Conservation (phyloP, 2,888 invertebrate species). For the Gisinianus flammeolus region DNA sequence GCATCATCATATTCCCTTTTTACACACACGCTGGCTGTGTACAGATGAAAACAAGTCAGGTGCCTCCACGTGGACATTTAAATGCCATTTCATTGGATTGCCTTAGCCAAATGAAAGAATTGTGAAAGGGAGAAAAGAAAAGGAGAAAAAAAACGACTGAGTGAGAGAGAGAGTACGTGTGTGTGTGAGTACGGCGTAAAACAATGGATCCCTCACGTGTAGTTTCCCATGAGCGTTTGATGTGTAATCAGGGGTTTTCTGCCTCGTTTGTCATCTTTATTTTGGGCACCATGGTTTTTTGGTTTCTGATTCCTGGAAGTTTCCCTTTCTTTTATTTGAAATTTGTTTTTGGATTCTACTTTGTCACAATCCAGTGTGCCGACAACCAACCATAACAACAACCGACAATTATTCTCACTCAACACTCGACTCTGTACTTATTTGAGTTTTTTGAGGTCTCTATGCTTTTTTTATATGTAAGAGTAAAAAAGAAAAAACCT, state of each 20-base stretch:
- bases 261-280: conserved; percentile 5
- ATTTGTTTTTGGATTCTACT: neutral
- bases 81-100: neutral
- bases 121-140: neutral
- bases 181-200: too few relatives aligned
- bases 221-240: conserved; percentile 28
- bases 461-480: neutral
- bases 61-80: neutral
- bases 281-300: neutral
- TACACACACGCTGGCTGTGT: neutral
- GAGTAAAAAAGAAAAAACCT: neutral
- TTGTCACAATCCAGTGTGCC: too few relatives aligned
- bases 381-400: too few relatives aligned
- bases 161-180: too few relatives aligned
- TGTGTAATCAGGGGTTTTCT: conserved; percentile 20
- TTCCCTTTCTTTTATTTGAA: neutral
- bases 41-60: neutral
- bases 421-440: neutral
- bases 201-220: conserved; percentile 19
- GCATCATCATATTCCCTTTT: neutral
- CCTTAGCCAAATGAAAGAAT: neutral
- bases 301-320: neutral
- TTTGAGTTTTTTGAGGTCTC: neutral
- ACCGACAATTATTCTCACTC: neutral
- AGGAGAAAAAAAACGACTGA: too few relatives aligned